phyloP scores from a whole-genome alignment of 2,113 vertebrate species.

The Ophiodon elongatus region DNA sequence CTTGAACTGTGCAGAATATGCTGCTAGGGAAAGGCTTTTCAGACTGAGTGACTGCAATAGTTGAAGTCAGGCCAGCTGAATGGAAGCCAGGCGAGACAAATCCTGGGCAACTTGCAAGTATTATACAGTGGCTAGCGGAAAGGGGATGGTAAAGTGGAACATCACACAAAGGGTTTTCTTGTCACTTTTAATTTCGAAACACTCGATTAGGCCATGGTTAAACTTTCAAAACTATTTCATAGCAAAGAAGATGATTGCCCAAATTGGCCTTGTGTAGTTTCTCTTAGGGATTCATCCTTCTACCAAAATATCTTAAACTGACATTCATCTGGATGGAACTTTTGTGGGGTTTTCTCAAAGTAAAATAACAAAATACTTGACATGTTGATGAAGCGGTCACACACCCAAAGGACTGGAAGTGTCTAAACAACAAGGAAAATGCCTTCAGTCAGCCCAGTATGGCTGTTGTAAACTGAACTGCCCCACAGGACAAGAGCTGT shows the following conservation, averaged over 20 bases:
- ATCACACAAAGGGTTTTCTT: constrained; percentile 49
- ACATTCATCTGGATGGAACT: constrained; percentile 14
- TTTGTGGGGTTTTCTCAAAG: constrained; percentile 33
- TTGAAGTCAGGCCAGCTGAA: constrained; percentile 78
- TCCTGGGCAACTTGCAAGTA: constrained; percentile 68
- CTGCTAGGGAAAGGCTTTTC: constrained; percentile 76
- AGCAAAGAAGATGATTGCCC: constrained; percentile 1
- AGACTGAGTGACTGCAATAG: constrained; percentile 78
- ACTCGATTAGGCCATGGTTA: constrained; percentile 7
- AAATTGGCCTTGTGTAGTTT: neutral
- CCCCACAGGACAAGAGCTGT: constrained; percentile 71
- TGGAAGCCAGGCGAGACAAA: constrained; percentile 74
- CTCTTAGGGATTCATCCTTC: neutral
- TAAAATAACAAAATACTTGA: constrained; percentile 57
- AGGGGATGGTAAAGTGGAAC: constrained; percentile 46
- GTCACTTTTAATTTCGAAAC: constrained; percentile 52
- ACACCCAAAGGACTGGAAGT: constrained; percentile 59
- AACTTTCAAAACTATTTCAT: constrained; percentile 35
- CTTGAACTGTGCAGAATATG: constrained; percentile 82
- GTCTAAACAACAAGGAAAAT: constrained; percentile 58
- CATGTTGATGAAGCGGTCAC: constrained; percentile 52
- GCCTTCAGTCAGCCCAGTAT: constrained; percentile 42
- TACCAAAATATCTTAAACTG: constrained; percentile 7
- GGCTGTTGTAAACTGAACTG: constrained; percentile 64
- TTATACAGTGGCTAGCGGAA: constrained; percentile 52